These are phyloP conservation scores for Venturia canescens DNA, from an alignment of 1,140 invertebrate species.

Conservation along the genomic window DNA sequence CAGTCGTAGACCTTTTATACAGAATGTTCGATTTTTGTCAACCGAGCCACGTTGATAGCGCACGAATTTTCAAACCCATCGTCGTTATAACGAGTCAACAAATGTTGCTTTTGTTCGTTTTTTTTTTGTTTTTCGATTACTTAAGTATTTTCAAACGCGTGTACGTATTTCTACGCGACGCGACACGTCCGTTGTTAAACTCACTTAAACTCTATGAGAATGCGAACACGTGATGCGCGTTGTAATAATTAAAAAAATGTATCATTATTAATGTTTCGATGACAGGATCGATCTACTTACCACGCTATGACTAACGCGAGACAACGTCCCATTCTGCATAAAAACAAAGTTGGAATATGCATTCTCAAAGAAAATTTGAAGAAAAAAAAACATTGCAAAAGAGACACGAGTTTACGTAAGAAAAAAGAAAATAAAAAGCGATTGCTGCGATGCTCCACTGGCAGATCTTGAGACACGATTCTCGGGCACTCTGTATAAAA, in stretches of 20 bases:
- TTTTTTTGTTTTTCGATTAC: background rate
- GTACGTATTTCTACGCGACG: too few species aligned
- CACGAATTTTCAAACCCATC: conserved; percentile 16
- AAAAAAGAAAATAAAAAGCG: conserved; percentile 26
- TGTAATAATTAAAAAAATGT: too few species aligned
- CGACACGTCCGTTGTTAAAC: too few species aligned
- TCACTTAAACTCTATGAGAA: too few species aligned
- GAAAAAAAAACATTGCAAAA: background rate
- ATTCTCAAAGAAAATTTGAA: background rate
- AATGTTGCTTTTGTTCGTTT: background rate
- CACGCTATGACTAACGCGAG: conserved; percentile 40
- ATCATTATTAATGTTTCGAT: too few species aligned
- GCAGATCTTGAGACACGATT: background rate
- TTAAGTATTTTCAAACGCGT: too few species aligned
- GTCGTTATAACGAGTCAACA: background rate
- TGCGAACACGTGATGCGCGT: too few species aligned
- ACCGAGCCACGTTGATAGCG: background rate
- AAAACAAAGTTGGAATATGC: background rate
- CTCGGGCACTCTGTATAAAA: conserved; percentile 72
- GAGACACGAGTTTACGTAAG: too few species aligned
- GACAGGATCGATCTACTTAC: conserved; percentile 38
- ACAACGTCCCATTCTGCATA: background rate
- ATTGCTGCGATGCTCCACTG: background rate
- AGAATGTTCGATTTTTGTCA: conserved; percentile 69
- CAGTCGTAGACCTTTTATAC: conserved; percentile 73